Base-by-base conservation (phyloP, 2,888 invertebrate genomes). In the Drosophila yooni region DNA sequence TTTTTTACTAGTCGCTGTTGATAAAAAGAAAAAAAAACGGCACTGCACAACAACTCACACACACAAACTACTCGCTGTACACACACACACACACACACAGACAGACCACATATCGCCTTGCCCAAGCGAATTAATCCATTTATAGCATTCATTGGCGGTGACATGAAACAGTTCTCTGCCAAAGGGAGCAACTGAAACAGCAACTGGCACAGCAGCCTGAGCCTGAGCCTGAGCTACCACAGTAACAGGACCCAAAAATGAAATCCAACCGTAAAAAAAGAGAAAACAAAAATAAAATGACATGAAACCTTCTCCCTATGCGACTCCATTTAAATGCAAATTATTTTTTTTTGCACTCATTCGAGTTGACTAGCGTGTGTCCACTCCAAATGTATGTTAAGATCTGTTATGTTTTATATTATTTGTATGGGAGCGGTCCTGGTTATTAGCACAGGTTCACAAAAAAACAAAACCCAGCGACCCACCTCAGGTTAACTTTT, bases 91-190 rank as follows among this genome's bases (percentile, higher is more conserved):
- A 60, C 36, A 72, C 40, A 65, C 54, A 40, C 38, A 52, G 40
- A 61, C 57, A 61, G 58, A 64, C 66, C 65, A 67, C 60, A 70
- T 70, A 63, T 68, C 73, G 75, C 76, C 73, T 57, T 71, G 82
- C 74, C 87, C 89, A 81, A 76, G 79, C 86, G 88, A 85, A 85
- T 85, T 88, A 85, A 85, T 88, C 88, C 84, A 83, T 85, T 85
- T 88, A 83, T 88, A 86, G 86, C 88, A 84, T 85, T 83, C 88
- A 85, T 86, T 81, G 83, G 69, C 78, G 81, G 78, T 83, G 86
- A 88, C 86, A 85, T 83, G 60, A 74, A 79, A 60, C 73, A 76
- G 60, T 74, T 62, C 54, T 50, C 59, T 54, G 64, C 48, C n/a
- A 62, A 33, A 46, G 59, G 66, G 40, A 46, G 13, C 56, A n/a